These are phyloP conservation scores for Spicauda simplicius DNA, from an alignment of 2,888 invertebrate genomes.

Conservation along the genomic window DNA sequence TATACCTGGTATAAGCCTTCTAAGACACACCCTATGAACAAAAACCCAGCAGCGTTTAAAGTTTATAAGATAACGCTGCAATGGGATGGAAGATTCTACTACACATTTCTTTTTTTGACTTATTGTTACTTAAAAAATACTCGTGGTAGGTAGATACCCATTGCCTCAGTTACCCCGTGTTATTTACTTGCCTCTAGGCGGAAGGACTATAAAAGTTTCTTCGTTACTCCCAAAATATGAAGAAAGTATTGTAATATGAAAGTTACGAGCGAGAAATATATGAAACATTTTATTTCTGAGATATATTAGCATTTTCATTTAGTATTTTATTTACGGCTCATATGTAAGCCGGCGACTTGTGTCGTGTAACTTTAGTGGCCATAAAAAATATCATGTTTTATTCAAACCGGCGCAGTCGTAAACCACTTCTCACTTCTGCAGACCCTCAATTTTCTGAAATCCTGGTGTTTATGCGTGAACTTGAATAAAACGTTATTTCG, in stretches of 20 bases:
- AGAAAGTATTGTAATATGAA: conserved; percentile 5
- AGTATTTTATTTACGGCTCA: conserved; percentile 11
- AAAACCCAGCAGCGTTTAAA: no score
- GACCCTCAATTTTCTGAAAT: conserved; percentile 13
- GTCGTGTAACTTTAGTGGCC: conserved; percentile 5
- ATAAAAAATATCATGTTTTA: conserved; percentile 30
- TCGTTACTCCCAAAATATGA: neutral
- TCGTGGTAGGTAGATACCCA: no score
- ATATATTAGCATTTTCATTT: conserved; percentile 24
- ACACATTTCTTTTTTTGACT: no score
- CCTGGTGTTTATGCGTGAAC: conserved; percentile 1
- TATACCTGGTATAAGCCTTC: no score
- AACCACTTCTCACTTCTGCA: conserved; percentile 30
- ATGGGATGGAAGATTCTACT: no score
- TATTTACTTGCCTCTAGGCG: no score
- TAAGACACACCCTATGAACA: no score
- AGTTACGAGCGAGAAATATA: neutral
- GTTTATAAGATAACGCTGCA: no score
- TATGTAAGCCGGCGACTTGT: conserved; percentile 1
- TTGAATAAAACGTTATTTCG: neutral
- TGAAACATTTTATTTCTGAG: conserved; percentile 9
- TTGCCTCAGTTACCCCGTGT: no score
- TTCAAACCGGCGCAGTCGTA: conserved; percentile 30
- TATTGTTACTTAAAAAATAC: no score
- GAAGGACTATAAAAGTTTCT: neutral